Evolutionary conservation across 2,797 vertebrate species (phyloP).

Genomic region (Sebastes hubbsi): DNA sequence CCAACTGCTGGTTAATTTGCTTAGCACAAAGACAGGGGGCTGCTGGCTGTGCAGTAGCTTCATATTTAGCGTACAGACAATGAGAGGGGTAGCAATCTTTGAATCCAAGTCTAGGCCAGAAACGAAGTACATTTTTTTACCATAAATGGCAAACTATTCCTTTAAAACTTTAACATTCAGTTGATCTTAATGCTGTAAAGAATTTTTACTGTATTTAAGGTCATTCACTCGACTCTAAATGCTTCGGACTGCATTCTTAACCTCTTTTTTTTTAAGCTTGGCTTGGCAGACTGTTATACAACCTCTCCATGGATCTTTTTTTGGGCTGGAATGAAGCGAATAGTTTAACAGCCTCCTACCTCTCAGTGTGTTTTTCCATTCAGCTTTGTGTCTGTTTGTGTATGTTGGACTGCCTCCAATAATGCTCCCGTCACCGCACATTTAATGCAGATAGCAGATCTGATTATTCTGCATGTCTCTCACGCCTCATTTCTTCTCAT

Average conservation of each 20-base stretch:
- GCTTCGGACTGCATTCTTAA: not conserved
- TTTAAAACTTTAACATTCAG: not conserved
- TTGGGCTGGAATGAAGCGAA: conserved; percentile 22
- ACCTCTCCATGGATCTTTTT: conserved; percentile 8
- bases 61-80: not conserved
- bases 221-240: not conserved
- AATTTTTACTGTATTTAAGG: not conserved
- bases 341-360: not conserved
- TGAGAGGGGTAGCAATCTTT: not conserved
- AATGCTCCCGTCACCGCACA: not conserved
- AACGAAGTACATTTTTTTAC: not conserved
- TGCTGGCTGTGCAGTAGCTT: not conserved
- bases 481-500: not conserved
- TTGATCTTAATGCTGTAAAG: not conserved
- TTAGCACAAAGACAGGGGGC: not conserved
- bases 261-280: not conserved
- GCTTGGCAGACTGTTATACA: not conserved
- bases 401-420: conserved; percentile 23
- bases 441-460: conserved; percentile 23
- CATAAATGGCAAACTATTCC: not conserved
- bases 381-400: conserved; percentile 38
- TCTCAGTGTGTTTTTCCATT: conserved; percentile 17
- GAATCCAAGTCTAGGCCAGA: not conserved
- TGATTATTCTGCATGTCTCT: conserved; percentile 7
- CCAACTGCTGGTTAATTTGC: not conserved